Evolutionary conservation across 2,888 invertebrate species (phyloP).

Genomic region (Crepidodera aurea): DNA sequence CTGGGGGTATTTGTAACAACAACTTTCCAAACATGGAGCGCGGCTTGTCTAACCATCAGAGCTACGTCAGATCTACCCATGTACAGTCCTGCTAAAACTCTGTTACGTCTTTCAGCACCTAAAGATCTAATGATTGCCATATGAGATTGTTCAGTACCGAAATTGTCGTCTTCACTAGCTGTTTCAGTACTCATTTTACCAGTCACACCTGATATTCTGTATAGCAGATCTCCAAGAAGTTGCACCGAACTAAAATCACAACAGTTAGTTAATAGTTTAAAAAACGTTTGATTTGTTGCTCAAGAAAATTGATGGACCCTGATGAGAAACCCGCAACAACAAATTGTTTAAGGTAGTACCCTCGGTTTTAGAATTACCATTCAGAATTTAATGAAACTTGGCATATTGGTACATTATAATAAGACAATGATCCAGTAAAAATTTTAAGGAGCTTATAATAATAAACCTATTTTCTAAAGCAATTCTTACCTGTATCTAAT

Average conservation of each 20-base stretch:
- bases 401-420: too few species aligned
- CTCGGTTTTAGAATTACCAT: too few species aligned
- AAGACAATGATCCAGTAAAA: too few species aligned
- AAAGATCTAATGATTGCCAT: slow-evolving; percentile 88
- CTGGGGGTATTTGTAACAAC: slow-evolving; percentile 98
- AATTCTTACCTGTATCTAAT: slow-evolving; percentile 73
- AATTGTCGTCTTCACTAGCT: slow-evolving; percentile 98
- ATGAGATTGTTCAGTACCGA: slow-evolving; percentile 96
- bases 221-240: slow-evolving; percentile 91
- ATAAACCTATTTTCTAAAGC: too few species aligned
- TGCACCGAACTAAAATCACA: slow-evolving; percentile 82
- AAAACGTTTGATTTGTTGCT: too few species aligned
- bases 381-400: too few species aligned
- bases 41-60: slow-evolving; percentile 92
- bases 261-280: background rate
- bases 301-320: too few species aligned
- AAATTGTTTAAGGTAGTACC: too few species aligned
- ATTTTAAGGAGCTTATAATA: too few species aligned
- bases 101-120: slow-evolving; percentile 85
- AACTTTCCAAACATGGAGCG: slow-evolving; percentile 99
- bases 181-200: slow-evolving; percentile 99
- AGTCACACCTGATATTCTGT: slow-evolving; percentile 95
- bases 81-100: slow-evolving; percentile 93
- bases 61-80: slow-evolving; percentile 98
- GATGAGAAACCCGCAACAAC: too few species aligned